Evolutionary conservation across 2,113 vertebrate species (phyloP), one percentile per base, ranked within the genome.

Genomic region (Fulmarus glacialis): DNA sequence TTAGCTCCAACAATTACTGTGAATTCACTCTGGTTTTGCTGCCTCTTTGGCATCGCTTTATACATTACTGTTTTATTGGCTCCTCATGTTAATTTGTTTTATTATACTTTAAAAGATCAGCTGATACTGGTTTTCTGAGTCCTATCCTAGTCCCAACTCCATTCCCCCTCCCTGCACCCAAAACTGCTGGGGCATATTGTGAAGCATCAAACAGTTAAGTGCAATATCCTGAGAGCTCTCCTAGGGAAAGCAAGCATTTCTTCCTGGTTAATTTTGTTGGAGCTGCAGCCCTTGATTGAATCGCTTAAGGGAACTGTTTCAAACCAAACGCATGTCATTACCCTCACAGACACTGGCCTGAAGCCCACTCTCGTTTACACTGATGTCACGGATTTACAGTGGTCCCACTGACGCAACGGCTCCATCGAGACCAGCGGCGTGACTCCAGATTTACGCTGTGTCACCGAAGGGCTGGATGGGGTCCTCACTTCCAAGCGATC

Each of bases 391-490:
- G 50, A 48, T 62, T 47, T 16, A 30, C 75, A 18, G 50, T 7
- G 83, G 80, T 59, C 86, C 86, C 75, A 15, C 71, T 48, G 90
- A 83, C 34, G 40, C 71, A 82, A 22, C 6, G 2, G 83, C 72
- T 83, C 75, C 42, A 8, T 50, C 3, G 4, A 87, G 64, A 23
- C 20, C 64, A 23, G 87, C 8, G 81, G 79, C 15, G 18, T 6
- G 38, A 67, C 87, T 93, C 83, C 85, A 50, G 85, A 42, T 96
- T 94, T 83, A 19, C 82, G 80, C 90, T 86, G 88, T 90, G 96
- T 94, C 96, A 95, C 96, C 1, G 42, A 30, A 36, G 62, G 93
- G 68, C 64, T 93, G 93, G n/a, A 56, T 6, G 66, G 62, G 64
- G 50, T 27, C 82, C 67, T 62, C 5, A 1, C 72, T 70, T 26